Base-by-base conservation (phyloP, 2,113 vertebrate genomes). In the Microtus oregoni region DNA sequence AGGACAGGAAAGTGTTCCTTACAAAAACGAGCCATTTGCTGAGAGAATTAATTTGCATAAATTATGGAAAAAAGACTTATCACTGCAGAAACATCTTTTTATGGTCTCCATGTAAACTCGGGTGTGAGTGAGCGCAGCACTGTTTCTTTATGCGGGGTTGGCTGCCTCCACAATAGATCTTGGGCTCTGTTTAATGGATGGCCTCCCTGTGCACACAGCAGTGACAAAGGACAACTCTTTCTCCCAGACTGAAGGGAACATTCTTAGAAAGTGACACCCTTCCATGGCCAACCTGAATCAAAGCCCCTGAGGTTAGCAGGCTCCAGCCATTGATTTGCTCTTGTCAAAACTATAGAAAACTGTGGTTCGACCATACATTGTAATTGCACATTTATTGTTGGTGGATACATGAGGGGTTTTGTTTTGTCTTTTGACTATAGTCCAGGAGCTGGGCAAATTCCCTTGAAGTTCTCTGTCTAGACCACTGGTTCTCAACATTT, bases 41-140 rank as follows among this genome's bases (percentile, higher is more conserved):
- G 26, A 38, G 41, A 65, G 93, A 79, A 68, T 92, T 75, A 26
- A 83, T 92, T 94, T 87, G 35, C 68, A 52, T 72, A 70, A 47
- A 86, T 78, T 35, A 35, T 47, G 44, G 15, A 65, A 68, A 55
- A 30, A 85, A 24, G 52, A 35, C 20, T 87, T 30, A 63, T 47
- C 70, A 13, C 67, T 30, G 32, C 70, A 15, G 26, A n/a, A 65
- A 32, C 35, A 20, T 75, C 38, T 58, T 28, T 92, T 81, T 82
- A 30, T 44, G 52, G 38, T 76, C 63, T 38, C 67, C 30, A 14
- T 81, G 9, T 58, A 52, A 77, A 87, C 10, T 26, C n/a, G 15
- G 7, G 58, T 44, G 6, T 30, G 50, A 41, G 6, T 30, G 50
- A 41, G 38, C 2, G 17, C 22, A 44, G 90, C 30, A 15, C 19